Evolutionary conservation across 2,888 invertebrate species (phyloP), one percentile per base, ranked within the genome.

Genomic region (Atrina japonica): DNA sequence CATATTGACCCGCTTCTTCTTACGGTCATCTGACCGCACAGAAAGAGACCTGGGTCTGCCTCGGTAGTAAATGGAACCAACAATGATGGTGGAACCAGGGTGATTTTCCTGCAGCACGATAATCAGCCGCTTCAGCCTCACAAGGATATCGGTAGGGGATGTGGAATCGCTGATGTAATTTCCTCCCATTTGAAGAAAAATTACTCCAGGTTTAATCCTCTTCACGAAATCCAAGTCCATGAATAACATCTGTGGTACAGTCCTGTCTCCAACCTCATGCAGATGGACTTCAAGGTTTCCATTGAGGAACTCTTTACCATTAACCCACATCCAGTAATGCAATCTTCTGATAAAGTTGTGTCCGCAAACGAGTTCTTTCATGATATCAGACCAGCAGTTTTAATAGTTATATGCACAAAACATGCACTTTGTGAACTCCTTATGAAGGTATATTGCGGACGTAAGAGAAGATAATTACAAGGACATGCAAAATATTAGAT

Each of bases 1-100:
- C 53, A 35, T 40, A 41, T 64, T 64, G 64, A 64, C 30, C 35
- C 40, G 29, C 18, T 53, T 52, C 49, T 29, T 47, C 18, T 60
- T 60, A 6, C 49, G 45, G n/a, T 49, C 49, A 49, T 47, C 27
- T 18, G 45, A 49, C 14, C 30, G 49, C 11, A 16, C 16, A 47
- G 45, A 47, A 40, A 60, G 29, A 9, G 9, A 16, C 30, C 60
- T 29, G 9, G 27, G 60, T 18, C 47, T 16, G 3, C 18, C 16
- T 18, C 60, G 29, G 11, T 27, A 29, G 21, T 47, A 60, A 18
- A 60, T 30, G 21, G 60, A 45, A 11, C 21, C 47, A 9, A 60
- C 43, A 29, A 60, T 45, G 49, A 29, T 21, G 45, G 21, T 60
- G 29, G 18, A 9, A 35, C 23, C 49, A 3, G 29, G 21, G 29